Evolutionary conservation across 1,140 invertebrate genomes (phyloP).

Genomic region (Plutomurus gul): DNA sequence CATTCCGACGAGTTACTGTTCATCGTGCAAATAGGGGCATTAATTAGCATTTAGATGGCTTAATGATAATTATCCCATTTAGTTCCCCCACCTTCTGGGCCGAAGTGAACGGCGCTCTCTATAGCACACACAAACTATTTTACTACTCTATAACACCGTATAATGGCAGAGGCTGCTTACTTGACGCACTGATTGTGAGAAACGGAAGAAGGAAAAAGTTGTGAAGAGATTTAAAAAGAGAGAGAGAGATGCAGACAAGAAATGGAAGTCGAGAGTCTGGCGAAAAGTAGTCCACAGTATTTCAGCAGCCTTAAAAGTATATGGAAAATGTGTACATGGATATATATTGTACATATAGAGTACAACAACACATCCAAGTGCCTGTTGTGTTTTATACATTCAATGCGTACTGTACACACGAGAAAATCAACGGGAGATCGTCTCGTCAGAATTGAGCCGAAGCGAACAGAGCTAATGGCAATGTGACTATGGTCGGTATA

Average conservation of each 20-base stretch:
- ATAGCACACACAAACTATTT: too few relatives aligned
- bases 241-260: neutral
- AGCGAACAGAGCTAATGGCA: neutral
- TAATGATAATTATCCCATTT: conserved; percentile 62
- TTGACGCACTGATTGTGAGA: too few relatives aligned
- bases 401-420: too few relatives aligned
- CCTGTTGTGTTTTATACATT: too few relatives aligned
- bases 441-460: neutral
- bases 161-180: neutral
- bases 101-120: too few relatives aligned
- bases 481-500: neutral
- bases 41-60: conserved; percentile 64
- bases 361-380: too few relatives aligned
- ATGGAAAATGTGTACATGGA: neutral
- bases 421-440: neutral
- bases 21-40: conserved; percentile 62
- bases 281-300: too few relatives aligned
- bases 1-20: conserved; percentile 54
- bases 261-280: too few relatives aligned
- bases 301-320: too few relatives aligned
- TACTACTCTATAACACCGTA: too few relatives aligned
- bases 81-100: conserved; percentile 33
- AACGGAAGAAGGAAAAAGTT: neutral
- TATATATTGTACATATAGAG: too few relatives aligned
- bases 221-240: neutral